Conservation (phyloP, 2,113 vertebrate species). For the Murina feae region DNA sequence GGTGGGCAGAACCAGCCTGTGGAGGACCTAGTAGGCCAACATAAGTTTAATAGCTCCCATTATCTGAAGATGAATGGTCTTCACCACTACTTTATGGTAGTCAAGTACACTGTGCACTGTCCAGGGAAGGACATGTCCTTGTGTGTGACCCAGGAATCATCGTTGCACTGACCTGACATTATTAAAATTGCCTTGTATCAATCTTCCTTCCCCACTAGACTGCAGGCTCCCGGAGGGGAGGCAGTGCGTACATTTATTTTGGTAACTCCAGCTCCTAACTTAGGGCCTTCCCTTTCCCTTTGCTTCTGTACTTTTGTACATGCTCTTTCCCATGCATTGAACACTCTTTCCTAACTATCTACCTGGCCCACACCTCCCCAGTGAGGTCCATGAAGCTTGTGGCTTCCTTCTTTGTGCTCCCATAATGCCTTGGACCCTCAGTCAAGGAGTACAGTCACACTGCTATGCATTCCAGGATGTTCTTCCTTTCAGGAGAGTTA, state of each 20-base stretch:
- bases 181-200: not conserved
- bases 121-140: not conserved
- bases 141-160: not conserved
- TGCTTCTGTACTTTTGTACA: not conserved
- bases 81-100: not conserved
- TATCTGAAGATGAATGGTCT: not conserved
- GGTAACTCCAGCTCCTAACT: not conserved
- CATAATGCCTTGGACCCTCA: not conserved
- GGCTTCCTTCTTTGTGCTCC: not conserved
- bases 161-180: not conserved
- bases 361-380: not conserved
- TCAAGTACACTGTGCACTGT: not conserved
- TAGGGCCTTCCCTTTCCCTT: not conserved
- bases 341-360: not conserved
- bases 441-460: not conserved
- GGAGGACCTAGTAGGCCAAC: not conserved
- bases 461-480: not conserved
- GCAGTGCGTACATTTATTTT: not conserved
- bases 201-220: not conserved
- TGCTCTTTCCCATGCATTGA: not conserved
- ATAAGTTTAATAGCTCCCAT: not conserved
- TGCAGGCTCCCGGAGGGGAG: not conserved
- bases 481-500: not conserved
- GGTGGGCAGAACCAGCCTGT: not conserved
- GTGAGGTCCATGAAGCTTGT: not conserved